Conservation (phyloP, 2,797 vertebrate genomes). For the Ctenopoma multispine region DNA sequence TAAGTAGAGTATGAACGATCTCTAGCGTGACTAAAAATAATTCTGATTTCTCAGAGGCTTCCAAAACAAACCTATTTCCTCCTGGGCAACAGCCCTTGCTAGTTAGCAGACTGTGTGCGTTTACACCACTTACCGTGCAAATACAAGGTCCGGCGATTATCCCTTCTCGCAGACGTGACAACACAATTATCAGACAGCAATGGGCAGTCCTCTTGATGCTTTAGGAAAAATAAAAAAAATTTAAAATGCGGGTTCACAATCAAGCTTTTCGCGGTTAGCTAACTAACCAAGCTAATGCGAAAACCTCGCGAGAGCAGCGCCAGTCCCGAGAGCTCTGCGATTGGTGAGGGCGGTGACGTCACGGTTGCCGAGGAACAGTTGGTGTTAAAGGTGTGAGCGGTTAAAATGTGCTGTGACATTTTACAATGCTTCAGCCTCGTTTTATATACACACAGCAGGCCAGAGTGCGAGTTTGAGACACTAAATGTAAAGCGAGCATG, state of each 20-base stretch:
- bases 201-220: neutral
- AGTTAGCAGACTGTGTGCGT: constrained; percentile 61
- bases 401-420: neutral
- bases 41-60: constrained; percentile 34
- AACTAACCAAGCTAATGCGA: constrained; percentile 65
- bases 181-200: neutral
- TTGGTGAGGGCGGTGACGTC: constrained; percentile 71
- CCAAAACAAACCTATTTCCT: constrained; percentile 78
- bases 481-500: neutral
- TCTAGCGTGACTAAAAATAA: neutral
- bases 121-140: constrained; percentile 64
- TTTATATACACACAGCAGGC: neutral
- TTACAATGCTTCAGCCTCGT: neutral
- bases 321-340: constrained; percentile 40
- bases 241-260: constrained; percentile 25
- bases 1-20: neutral
- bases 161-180: constrained; percentile 28
- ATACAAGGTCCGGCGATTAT: constrained; percentile 51
- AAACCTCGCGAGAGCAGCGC: constrained; percentile 73
- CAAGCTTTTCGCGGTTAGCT: constrained; percentile 63
- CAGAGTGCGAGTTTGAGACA: neutral
- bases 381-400: neutral
- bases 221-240: constrained; percentile 6
- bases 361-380: constrained; percentile 79
- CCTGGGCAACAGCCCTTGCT: constrained; percentile 39